phyloP scores from a whole-genome alignment of 2,888 invertebrate genomes.

The Diaphora mendica region DNA sequence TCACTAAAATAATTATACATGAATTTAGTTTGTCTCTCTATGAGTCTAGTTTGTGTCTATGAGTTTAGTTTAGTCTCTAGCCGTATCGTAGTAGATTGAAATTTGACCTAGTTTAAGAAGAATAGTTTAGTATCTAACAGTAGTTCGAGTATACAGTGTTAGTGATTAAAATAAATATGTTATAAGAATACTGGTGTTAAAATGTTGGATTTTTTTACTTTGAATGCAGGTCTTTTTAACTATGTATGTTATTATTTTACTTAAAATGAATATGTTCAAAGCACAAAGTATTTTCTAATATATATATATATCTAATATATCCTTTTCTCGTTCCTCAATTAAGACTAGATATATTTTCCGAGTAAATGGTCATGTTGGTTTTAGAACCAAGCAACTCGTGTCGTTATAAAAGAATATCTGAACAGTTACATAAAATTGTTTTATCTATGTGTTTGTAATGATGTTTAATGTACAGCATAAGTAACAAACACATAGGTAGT shows the following conservation, averaged over 20 bases:
- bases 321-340: too few relatives aligned
- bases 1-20: not conserved
- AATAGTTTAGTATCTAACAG: not conserved
- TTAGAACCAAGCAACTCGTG: not conserved
- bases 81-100: too few relatives aligned
- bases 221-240: not conserved
- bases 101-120: too few relatives aligned
- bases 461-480: not conserved
- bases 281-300: too few relatives aligned
- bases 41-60: not conserved
- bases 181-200: not conserved
- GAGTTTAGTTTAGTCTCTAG: not conserved
- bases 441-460: not conserved
- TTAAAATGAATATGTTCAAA: too few relatives aligned
- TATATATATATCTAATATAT: too few relatives aligned
- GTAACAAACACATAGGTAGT: conserved; percentile 39
- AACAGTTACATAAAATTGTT: not conserved
- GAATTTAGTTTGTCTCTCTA: not conserved
- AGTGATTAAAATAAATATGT: not conserved
- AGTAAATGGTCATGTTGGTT: too few relatives aligned
- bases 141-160: not conserved
- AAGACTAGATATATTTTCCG: too few relatives aligned
- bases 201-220: not conserved
- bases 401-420: not conserved
- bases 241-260: too few relatives aligned